Evolutionary conservation across 1,140 invertebrate species (phyloP), one percentile per base, ranked within the genome.

Genomic region (Bathynomus jamesi): DNA sequence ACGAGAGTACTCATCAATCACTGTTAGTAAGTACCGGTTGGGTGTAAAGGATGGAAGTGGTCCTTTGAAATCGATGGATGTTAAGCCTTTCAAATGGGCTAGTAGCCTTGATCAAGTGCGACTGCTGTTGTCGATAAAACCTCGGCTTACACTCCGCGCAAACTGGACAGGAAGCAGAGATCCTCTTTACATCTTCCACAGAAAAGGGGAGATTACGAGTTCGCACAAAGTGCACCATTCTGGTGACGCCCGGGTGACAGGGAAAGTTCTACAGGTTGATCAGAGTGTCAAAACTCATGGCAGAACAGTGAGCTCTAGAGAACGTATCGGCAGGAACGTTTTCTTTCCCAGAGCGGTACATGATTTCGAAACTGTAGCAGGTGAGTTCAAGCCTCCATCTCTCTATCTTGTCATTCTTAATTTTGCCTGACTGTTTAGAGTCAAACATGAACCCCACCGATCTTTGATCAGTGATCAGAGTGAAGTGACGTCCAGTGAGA

Each of bases 61-160:
- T 17, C 78, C 76, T 73, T 80, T 80, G 63, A 81, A 80, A 71
- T 78, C 80, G n/a, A n/a, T n/a, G n/a, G 10, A 81, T 62, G 60
- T 76, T 79, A 7, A 79, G 31, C 28, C 69, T 25, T 64, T 79
- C 76, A 67, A 79, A 79, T 28, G 74, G 74, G n/a, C 79, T n/a
- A n/a, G n/a, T n/a, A n/a, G n/a, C n/a, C n/a, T n/a, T n/a, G n/a
- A n/a, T n/a, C n/a, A n/a, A n/a, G n/a, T n/a, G n/a, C n/a, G n/a
- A n/a, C n/a, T n/a, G n/a, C n/a, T n/a, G n/a, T n/a, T n/a, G n/a
- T n/a, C n/a, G n/a, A n/a, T n/a, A n/a, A n/a, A n/a, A n/a, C n/a
- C n/a, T n/a, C n/a, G n/a, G n/a, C n/a, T n/a, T n/a, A n/a, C n/a
- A n/a, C n/a, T n/a, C n/a, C n/a, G n/a, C n/a, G n/a, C n/a, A n/a